Conservation (phyloP, 2,888 invertebrate species). For the Tuberolachnus salignus region DNA sequence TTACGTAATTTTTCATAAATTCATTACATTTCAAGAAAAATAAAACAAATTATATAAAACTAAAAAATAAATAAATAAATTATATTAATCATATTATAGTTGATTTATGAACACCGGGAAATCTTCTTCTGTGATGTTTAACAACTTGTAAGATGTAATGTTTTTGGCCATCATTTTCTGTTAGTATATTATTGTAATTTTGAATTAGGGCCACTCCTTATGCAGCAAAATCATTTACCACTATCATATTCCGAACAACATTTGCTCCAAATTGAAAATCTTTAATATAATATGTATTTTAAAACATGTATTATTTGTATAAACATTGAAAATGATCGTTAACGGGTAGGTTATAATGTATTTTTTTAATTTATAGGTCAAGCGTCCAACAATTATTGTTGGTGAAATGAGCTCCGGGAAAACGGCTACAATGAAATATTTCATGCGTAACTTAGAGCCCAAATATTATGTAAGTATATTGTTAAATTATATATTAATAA, state of each 20-base stretch:
- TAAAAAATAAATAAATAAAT: no score
- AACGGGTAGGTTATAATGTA: not conserved
- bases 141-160: not conserved
- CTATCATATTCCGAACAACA: not conserved
- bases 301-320: no score
- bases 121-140: not conserved
- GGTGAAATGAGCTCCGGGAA: constrained; percentile 94
- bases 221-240: constrained; percentile 1
- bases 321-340: no score
- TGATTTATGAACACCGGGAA: not conserved
- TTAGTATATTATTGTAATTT: constrained; percentile 13
- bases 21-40: no score
- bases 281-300: not conserved
- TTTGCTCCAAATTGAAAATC: not conserved
- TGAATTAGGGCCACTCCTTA: constrained; percentile 7
- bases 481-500: not conserved
- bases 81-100: not conserved
- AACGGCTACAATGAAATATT: constrained; percentile 85
- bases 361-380: constrained; percentile 65
- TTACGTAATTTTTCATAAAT: no score
- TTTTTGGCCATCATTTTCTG: not conserved
- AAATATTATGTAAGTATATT: constrained; percentile 70
- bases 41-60: no score
- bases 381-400: constrained; percentile 80
- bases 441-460: constrained; percentile 73